phyloP scores from a whole-genome alignment of 1,140 invertebrate species.

The Dufourea novaeangliae region DNA sequence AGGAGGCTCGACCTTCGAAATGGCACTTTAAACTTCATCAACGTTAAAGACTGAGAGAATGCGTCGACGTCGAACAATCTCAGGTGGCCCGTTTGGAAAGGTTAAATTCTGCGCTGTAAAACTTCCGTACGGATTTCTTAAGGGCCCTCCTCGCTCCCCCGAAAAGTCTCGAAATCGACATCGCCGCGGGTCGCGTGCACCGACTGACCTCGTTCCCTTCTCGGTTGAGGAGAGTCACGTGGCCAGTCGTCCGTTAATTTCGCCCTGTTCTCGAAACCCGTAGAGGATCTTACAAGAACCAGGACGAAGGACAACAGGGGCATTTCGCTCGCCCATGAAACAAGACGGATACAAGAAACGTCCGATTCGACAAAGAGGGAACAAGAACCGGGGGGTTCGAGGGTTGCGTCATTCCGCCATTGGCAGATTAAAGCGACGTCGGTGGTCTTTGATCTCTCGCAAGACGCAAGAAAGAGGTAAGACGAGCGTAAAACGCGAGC shows the following conservation, averaged over 20 bases:
- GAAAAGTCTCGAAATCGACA: constrained; percentile 60
- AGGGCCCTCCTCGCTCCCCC: too few relatives aligned
- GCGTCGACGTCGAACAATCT: background rate
- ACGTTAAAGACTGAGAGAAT: background rate
- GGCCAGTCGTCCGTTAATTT: constrained; percentile 56
- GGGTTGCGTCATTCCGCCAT: constrained; percentile 55
- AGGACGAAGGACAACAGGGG: constrained; percentile 29
- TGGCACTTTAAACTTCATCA: constrained; percentile 3
- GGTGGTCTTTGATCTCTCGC: constrained; percentile 62
- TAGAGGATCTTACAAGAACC: background rate
- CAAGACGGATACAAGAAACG: background rate
- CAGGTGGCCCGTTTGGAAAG: constrained; percentile 4
- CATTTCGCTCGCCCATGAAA: background rate
- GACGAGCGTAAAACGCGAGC: constrained; percentile 49
- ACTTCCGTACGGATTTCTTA: constrained; percentile 3
- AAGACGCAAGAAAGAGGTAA: constrained; percentile 46
- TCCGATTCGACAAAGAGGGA: background rate
- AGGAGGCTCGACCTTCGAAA: background rate
- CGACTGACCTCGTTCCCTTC: constrained; percentile 56
- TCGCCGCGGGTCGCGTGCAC: constrained; percentile 56
- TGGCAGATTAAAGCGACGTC: constrained; percentile 71
- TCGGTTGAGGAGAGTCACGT: constrained; percentile 52
- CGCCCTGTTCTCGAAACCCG: constrained; percentile 9
- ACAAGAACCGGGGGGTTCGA: constrained; percentile 17
- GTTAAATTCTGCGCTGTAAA: constrained; percentile 11